Base-by-base conservation (phyloP, 2,113 vertebrate genomes). In the Ammodramus savannarum region DNA sequence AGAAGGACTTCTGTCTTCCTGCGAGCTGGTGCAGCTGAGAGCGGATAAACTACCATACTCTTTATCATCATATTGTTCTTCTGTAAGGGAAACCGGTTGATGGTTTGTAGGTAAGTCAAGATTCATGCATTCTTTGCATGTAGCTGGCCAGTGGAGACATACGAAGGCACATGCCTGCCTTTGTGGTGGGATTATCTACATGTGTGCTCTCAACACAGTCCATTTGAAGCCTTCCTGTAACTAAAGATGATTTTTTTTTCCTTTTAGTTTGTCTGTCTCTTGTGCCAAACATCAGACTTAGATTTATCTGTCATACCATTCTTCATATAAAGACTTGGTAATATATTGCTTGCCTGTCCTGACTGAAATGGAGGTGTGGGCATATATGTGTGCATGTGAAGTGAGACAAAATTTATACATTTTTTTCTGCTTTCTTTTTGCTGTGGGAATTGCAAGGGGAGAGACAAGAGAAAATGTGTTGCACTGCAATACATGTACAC, bases 21-120 rank as follows among this genome's bases (percentile, higher is more conserved):
- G 2, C 4, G 52, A 86, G 55, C 59, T 0, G 0, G 71, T 58
- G 62, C 76, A 1, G 11, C 54, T 75, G 68, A 58, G 19, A 46
- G 66, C 59, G 31, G 66, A 82, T 44, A 84, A 80, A 36, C 36
- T 39, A 48, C 34, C 26, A 31, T 49, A 39, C 31, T 74, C 61
- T 63, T 76, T 75, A 54, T 90, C 62, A 49, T 65, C 34, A 9
- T 49, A 61, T 39, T 75, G 5, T 31, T 78, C 52, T 73, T 87
- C 92, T 67, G 0, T 21, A 36, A 55, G 43, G 72, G 46, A 90
- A 72, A 32, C 29, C 49, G 51, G 26, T 66, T 69, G 63, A 44
- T 41, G 49, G 39, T 75, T 39, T 87, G 22, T 69, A 94, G 96
- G 95, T 97, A 96, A 96, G 93, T 29, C 8, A 67, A 58, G 62